Conservation (phyloP, 2,888 invertebrate genomes). For the Heliconius hortense region DNA sequence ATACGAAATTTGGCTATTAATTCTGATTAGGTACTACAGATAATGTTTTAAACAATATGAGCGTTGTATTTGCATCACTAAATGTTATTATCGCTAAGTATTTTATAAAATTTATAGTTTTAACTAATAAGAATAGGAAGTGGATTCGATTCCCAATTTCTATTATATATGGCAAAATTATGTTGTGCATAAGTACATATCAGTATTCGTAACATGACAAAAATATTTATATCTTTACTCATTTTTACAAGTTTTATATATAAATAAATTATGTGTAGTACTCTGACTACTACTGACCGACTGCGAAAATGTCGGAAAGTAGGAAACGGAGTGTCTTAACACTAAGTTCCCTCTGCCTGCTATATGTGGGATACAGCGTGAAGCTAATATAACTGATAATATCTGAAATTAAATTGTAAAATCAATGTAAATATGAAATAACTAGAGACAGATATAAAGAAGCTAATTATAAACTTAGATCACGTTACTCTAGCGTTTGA, state of each 20-base stretch:
- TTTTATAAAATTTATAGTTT: background rate
- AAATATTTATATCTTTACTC: background rate
- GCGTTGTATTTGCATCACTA: slow-evolving; percentile 3
- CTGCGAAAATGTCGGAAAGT: background rate
- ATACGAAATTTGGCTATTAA: slow-evolving; percentile 13
- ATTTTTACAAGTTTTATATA: no score
- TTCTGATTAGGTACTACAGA: slow-evolving; percentile 8
- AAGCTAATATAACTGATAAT: background rate
- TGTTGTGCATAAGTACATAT: background rate
- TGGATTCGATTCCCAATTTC: background rate
- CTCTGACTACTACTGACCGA: no score
- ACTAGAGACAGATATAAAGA: background rate
- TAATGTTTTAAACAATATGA: slow-evolving; percentile 5
- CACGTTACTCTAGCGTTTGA: slow-evolving; percentile 27
- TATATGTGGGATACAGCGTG: background rate
- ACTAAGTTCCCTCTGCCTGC: background rate
- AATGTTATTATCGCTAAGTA: background rate
- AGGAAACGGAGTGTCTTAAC: background rate
- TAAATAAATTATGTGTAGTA: no score
- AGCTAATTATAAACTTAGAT: slow-evolving; percentile 21
- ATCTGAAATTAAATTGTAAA: background rate
- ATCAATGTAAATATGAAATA: background rate
- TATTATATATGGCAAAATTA: background rate
- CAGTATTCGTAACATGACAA: background rate
- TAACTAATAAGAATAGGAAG: background rate